Percentiles rank a stretch among this genome's conserved stretches.
phyloP scores from a whole-genome alignment of 35 echinoderm and acorn worm species.

The Hemicentrotus pulcherrimus region DNA sequence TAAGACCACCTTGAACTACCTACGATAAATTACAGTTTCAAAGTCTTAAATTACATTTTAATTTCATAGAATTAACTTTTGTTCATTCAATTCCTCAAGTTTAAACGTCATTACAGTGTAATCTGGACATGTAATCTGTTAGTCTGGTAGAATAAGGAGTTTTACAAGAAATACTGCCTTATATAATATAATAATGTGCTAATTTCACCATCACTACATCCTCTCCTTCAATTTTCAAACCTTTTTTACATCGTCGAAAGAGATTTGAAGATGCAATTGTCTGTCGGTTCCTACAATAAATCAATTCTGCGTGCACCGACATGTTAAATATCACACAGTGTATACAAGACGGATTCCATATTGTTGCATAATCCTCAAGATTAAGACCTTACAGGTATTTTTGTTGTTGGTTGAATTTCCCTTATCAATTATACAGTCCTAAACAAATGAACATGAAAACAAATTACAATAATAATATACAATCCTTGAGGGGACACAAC shows the following conservation, averaged over 20 bases:
- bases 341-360: neutral
- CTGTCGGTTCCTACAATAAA: neutral
- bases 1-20: neutral
- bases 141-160: neutral
- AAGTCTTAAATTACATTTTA: neutral
- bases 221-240: neutral
- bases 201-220: neutral
- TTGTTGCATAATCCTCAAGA: neutral
- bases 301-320: neutral
- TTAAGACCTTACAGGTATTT: neutral
- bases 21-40: neutral
- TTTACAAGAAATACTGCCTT: neutral
- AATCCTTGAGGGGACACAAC: neutral
- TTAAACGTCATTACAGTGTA: neutral
- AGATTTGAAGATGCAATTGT: neutral
- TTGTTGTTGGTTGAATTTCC: neutral
- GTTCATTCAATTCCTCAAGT: too few species aligned
- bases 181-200: too few species aligned
- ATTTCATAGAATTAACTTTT: neutral
- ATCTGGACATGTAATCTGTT: neutral
- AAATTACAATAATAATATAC: neutral
- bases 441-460: neutral
- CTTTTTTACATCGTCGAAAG: neutral
- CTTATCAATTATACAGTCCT: neutral
- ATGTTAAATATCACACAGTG: neutral